Evolutionary conservation across 2,797 vertebrate species (phyloP), one percentile per base, ranked within the genome.

Genomic region (Phoxinus dragarum): DNA sequence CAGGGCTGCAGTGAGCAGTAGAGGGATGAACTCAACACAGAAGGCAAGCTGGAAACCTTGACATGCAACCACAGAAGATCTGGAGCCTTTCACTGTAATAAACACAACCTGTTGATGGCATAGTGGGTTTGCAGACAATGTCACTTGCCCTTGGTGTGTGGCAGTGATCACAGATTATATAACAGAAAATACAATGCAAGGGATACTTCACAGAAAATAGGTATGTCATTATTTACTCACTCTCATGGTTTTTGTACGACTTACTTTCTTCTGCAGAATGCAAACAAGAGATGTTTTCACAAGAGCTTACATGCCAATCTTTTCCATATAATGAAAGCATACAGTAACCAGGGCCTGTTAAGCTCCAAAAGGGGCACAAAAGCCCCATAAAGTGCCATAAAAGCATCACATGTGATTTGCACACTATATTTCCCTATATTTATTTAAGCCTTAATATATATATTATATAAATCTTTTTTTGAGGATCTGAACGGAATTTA

Each of bases 61-160:
- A 66, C 84, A 84, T 47, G 73, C 9, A 73, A 49, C 27, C 36
- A 68, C 23, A 61, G 68, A 52, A 54, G 23, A 80, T 86, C 81
- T 84, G 84, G 86, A 81, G 82, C 38, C 82, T 76, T 78, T 84
- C 84, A 86, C 72, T 77, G 27, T 80, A 73, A 80, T 85, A 76
- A 67, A 61, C 73, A 82, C 40, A 54, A 52, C 71, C 40, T 78
- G 52, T 49, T 69, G 64, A 84, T 78, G 66, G 74, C 38, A 69
- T 34, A 44, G 27, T 31, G 27, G 36, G 61, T n/a, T 44, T 7
- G 6, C 54, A 47, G 40, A 44, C 52, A 12, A 72, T 38, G 49
- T 78, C 36, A 56, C 36, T 36, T 54, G 16, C 56, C 56, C 42
- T 75, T 38, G 42, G 59, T 66, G 23, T 49, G 47, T 54, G 40